phyloP scores from a whole-genome alignment of 92 coral and sea anemone species.

The Zoanthus sansibaricus region DNA sequence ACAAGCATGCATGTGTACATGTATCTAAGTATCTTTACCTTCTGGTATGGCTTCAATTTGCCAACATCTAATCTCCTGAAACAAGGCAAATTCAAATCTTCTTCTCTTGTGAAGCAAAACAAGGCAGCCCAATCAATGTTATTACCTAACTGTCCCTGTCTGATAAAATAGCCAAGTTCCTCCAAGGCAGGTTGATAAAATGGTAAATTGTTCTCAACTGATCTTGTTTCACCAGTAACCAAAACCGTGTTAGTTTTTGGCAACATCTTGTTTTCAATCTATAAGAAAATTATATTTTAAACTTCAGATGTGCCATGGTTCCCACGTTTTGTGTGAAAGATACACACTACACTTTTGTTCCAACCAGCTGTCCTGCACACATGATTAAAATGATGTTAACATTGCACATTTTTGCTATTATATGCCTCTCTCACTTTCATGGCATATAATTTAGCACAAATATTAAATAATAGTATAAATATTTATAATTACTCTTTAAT shows the following conservation, averaged over 20 bases:
- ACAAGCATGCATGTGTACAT: too few species aligned
- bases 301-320: too few species aligned
- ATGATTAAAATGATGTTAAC: too few species aligned
- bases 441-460: too few species aligned
- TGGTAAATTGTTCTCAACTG: conserved; percentile 20
- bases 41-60: conserved; percentile 21
- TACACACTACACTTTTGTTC: too few species aligned
- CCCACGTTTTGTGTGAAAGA: too few species aligned
- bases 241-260: neutral
- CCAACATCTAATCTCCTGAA: conserved; percentile 26
- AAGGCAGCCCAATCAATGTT: conserved; percentile 14
- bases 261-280: conserved; percentile 37
- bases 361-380: too few species aligned
- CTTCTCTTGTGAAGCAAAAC: conserved; percentile 30
- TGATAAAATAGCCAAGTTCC: conserved; percentile 12
- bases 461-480: too few species aligned
- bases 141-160: neutral
- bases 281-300: neutral
- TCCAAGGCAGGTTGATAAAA: conserved; percentile 33
- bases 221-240: neutral
- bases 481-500: too few species aligned
- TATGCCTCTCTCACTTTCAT: too few species aligned
- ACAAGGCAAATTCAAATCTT: conserved; percentile 13
- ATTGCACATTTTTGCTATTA: too few species aligned
- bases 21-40: neutral